Evolutionary conservation across 2,113 vertebrate species (phyloP).

Genomic region (Forbesichthys papilliferus): DNA sequence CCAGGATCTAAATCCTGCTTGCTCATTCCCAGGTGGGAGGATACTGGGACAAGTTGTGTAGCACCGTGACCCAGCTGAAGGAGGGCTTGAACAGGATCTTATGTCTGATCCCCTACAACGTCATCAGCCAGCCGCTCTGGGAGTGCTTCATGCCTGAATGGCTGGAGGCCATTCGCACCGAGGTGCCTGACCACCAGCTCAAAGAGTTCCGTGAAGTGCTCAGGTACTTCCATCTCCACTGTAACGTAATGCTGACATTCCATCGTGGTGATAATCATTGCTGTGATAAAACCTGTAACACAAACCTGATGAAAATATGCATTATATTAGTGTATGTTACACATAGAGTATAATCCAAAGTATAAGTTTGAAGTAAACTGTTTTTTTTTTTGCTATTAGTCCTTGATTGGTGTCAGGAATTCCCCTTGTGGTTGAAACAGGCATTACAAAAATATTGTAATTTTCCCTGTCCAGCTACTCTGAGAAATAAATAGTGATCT

Average conservation of each 20-base stretch:
- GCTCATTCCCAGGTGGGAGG: conserved; percentile 86
- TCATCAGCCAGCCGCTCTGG: conserved; percentile 96
- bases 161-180: conserved; percentile 94
- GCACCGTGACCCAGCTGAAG: conserved; percentile 93
- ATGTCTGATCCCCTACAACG: conserved; percentile 97
- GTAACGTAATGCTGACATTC: not conserved
- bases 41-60: conserved; percentile 98
- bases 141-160: conserved; percentile 99
- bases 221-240: conserved; percentile 77
- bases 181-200: conserved; percentile 93
- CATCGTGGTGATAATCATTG: too few species aligned
- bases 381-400: too few species aligned
- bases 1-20: not conserved
- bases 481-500: too few species aligned
- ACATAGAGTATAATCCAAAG: too few species aligned
- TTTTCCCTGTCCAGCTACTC: too few species aligned
- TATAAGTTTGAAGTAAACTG: too few species aligned
- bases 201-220: conserved; percentile 97
- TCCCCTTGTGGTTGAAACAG: too few species aligned
- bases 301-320: too few species aligned
- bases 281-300: too few species aligned
- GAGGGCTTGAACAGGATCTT: conserved; percentile 96
- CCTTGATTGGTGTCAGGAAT: too few species aligned
- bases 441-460: too few species aligned
- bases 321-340: too few species aligned